A percentile compares a stretch with the other conserved stretches of the same genome.
phyloP scores from a whole-genome alignment of 2,113 vertebrate genomes.

The Capreolus pygargus region DNA sequence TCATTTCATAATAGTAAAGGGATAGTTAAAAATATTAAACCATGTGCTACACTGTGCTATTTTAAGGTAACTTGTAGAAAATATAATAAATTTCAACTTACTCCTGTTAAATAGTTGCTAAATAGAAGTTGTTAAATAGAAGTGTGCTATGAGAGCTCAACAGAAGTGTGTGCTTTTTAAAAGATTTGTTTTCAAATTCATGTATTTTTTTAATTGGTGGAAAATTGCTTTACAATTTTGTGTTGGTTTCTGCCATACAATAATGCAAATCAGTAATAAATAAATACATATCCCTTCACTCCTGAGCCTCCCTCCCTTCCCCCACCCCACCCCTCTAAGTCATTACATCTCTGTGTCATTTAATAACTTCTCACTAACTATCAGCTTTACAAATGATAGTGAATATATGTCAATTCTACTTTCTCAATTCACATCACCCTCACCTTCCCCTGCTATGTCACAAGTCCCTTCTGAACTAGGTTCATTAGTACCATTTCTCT shows the following conservation, averaged over 20 bases:
- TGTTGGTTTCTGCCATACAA: not conserved
- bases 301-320: not conserved
- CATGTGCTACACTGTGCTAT: not conserved
- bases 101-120: not conserved
- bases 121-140: not conserved
- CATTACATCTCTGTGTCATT: not conserved
- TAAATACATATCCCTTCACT: not conserved
- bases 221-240: not conserved
- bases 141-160: not conserved
- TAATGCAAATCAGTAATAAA: not conserved
- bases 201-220: not conserved
- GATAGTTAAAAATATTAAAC: not conserved
- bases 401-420: not conserved
- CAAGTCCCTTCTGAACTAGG: not conserved
- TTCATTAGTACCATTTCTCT: not conserved
- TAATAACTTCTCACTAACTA: not conserved
- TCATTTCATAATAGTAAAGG: not conserved
- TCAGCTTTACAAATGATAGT: not conserved
- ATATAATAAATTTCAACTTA: not conserved
- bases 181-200: not conserved
- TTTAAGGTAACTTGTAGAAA: not conserved
- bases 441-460: not conserved
- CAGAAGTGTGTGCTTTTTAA: not conserved
- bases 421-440: not conserved
- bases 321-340: not conserved